Conservation (phyloP, 2,797 vertebrate species). For the Oreortyx pictus region DNA sequence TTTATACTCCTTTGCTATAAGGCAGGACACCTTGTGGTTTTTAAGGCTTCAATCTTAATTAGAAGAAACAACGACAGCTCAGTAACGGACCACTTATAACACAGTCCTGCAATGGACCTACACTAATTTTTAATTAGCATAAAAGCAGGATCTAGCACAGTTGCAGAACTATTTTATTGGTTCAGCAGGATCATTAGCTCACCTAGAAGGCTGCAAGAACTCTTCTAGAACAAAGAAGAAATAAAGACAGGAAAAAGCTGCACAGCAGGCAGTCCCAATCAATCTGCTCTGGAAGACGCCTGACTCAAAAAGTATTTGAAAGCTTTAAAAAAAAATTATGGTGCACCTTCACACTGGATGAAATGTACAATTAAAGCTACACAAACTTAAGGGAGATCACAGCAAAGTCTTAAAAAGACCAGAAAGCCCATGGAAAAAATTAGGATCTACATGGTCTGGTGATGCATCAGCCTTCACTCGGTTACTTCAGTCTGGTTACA, state of each 20-base stretch:
- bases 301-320: neutral
- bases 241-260: neutral
- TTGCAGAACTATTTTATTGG: neutral
- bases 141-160: neutral
- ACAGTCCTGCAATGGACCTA: neutral
- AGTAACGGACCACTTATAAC: neutral
- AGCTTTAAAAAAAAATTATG: neutral
- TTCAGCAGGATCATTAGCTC: neutral
- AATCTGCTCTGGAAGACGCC: neutral
- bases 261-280: slow-evolving; percentile 1
- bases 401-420: neutral
- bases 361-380: neutral
- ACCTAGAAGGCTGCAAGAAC: neutral
- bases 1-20: neutral
- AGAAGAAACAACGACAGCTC: neutral
- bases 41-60: neutral
- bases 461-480: neutral
- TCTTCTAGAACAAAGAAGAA: neutral
- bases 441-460: neutral
- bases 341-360: neutral
- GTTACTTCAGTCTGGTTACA: neutral
- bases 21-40: neutral
- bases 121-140: slow-evolving; percentile 15
- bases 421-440: neutral
- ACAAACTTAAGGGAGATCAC: accelerated